Base-by-base conservation (phyloP, 2,888 invertebrate species). In the Stratiomys singularior region DNA sequence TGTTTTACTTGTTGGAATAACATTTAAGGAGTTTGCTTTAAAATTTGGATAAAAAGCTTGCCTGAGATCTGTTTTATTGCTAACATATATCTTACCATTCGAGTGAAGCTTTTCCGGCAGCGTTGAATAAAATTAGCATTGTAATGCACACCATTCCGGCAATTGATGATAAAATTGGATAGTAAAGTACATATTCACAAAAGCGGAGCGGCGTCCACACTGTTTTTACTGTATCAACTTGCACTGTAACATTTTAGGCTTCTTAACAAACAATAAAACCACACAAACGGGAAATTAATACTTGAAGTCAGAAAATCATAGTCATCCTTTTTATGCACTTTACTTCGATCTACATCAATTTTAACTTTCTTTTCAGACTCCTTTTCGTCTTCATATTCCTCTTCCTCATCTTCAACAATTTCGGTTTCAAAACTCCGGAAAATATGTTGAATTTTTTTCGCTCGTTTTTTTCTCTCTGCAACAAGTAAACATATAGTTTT, bases 81-180 rank as follows among this genome's bases (percentile, higher is more conserved):
- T n/a, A n/a, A n/a, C n/a, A n/a, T n/a, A 37, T 37, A 37, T 37
- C 85, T 84, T 79, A 85, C 85, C 67, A 82, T 83, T 79, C 85
- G 84, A 71, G 85, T 83, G 80, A 84, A 85, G 79, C 81, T 85
- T 79, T 85, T 83, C 69, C 86, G 80, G 67, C 85, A 4, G 74
- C 18, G 23, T 74, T 74, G 44, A 58, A 74, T 13, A 74, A 15
- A 58, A 74, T 15, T 11, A 74, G 85, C 86, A 85, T 86, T 67
- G 84, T 84, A 47, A 85, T 83, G 84, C 86, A 85, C 21, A 85
- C 81, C 67, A 86, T 84, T 79, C 85, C 85, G 69, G 84, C 82
- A 11, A 85, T 82, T 81, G 84, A 84, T 25, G 85, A 86, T 71
- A 85, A 81, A 64, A 85, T 79, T 18, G 85, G 85, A 83, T 85